Conservation (phyloP, 2,888 invertebrate species). For the Xestobium rufovillosum region DNA sequence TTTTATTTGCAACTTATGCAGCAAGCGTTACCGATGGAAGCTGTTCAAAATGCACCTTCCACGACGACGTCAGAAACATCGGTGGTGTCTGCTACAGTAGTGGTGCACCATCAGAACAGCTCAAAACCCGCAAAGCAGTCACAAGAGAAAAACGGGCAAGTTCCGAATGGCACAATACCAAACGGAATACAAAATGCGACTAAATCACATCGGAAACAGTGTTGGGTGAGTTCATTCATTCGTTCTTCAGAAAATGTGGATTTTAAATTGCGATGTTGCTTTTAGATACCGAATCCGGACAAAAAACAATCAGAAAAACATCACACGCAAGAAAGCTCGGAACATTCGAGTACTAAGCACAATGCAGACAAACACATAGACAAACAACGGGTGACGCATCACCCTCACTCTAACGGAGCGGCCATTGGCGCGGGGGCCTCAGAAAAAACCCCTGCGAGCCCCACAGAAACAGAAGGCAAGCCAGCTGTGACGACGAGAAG, state of each 20-base stretch:
- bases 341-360: slow-evolving; percentile 12
- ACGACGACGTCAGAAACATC: not conserved
- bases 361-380: slow-evolving; percentile 28
- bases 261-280: too few relatives aligned
- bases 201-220: slow-evolving; percentile 51
- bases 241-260: too few relatives aligned
- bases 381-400: slow-evolving; percentile 27
- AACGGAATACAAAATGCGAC: slow-evolving; percentile 37
- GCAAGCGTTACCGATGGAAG: slow-evolving; percentile 7
- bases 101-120: slow-evolving; percentile 10
- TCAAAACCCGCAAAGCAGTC: slow-evolving; percentile 18
- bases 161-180: slow-evolving; percentile 38
- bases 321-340: slow-evolving; percentile 39
- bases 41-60: not conserved
- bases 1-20: slow-evolving; percentile 69
- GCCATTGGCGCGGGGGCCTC: slow-evolving; percentile 30
- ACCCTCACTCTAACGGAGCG: slow-evolving; percentile 36
- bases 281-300: too few relatives aligned
- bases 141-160: slow-evolving; percentile 39
- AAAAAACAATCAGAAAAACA: too few relatives aligned
- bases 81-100: not conserved
- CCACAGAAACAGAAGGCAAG: slow-evolving; percentile 12
- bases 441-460: slow-evolving; percentile 17
- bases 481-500: slow-evolving; percentile 29
- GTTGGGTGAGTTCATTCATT: too few relatives aligned